Evolutionary conservation across 2,113 vertebrate species (phyloP), one percentile per base, ranked within the genome.

Genomic region (Grus americana): DNA sequence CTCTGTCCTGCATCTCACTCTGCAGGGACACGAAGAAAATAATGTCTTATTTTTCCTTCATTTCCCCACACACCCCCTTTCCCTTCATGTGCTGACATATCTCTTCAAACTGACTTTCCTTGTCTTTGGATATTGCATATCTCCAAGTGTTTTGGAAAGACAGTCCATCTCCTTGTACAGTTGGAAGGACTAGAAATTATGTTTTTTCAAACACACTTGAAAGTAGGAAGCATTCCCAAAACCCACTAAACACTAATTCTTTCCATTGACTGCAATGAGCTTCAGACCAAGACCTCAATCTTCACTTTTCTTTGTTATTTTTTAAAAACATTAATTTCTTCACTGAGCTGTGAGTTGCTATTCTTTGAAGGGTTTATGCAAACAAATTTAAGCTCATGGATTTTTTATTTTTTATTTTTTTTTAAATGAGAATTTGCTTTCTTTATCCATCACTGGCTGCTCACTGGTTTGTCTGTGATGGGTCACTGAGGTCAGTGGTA

Each of bases 1-100:
- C 79, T 90, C 92, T 94, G 88, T 97, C 94, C 94, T 97, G 92
- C 96, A 96, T 97, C 93, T 76, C 90, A 65, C 91, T 97, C 97
- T 97, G 62, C 54, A 94, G 97, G 93, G 97, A 96, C 46, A 93
- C 0, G 86, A 95, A 93, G 89, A 95, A 97, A 92, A 93, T 89
- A 97, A 92, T 80, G 52, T 96, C 82, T 97, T 93, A 68, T 93
- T 97, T 96, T 92, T 82, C 78, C 92, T 90, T 79, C 81, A 86
- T 95, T 93, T 94, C 78, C 40, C 81, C 84, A 12, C 66, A 79
- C 70, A 24, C 27, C 2, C 30, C 7, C 15, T 90, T 94, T 91
- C 42, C 26, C 57, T 80, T 94, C 81, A 50, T 66, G 32, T 1
- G 1, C 63, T 85, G 83, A 87, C 54, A 83, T 76, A 86, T 89